These are phyloP conservation scores for Meandrina meandrites DNA, from an alignment of 92 coral and sea anemone species.

Conservation along the genomic window DNA sequence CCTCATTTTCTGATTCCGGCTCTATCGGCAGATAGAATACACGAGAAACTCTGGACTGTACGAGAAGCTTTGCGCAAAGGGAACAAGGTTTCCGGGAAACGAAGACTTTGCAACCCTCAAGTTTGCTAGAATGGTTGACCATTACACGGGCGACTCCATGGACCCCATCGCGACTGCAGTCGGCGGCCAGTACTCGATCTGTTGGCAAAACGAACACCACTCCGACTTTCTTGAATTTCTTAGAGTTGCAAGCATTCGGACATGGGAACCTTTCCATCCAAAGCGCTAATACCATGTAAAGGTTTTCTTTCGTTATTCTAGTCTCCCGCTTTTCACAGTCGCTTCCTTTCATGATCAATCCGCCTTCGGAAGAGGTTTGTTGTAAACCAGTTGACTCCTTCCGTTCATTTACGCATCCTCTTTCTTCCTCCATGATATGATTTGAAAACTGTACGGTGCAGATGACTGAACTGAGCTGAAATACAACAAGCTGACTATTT, in stretches of 20 bases:
- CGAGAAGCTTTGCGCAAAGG: slow-evolving; percentile 67
- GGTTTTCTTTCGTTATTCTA: slow-evolving; percentile 39
- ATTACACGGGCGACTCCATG: slow-evolving; percentile 63
- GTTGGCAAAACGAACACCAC: slow-evolving; percentile 66
- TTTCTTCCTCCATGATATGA: not conserved
- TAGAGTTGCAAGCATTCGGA: not conserved
- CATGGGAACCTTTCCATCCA: slow-evolving; percentile 61
- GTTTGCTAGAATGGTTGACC: slow-evolving; percentile 48
- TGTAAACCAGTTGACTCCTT: not conserved
- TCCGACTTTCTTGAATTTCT: slow-evolving; percentile 47
- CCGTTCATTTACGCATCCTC: not conserved
- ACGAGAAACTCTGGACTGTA: slow-evolving; percentile 63
- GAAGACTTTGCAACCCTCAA: slow-evolving; percentile 49
- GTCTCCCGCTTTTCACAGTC: slow-evolving; percentile 35
- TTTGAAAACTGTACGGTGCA: not conserved
- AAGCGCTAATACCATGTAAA: slow-evolving; percentile 49
- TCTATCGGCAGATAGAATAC: slow-evolving; percentile 65
- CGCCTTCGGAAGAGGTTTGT: not conserved
- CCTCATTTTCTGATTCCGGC: slow-evolving; percentile 47
- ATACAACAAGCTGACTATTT: not conserved
- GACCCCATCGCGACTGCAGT: slow-evolving; percentile 64
- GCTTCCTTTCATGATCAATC: not conserved
- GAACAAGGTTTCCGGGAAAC: slow-evolving; percentile 74
- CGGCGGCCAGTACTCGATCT: slow-evolving; percentile 56
- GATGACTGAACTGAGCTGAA: not conserved